Evolutionary conservation across 2,113 vertebrate species (phyloP), one percentile per base, ranked within the genome.

Genomic region (Megalops atlanticus): DNA sequence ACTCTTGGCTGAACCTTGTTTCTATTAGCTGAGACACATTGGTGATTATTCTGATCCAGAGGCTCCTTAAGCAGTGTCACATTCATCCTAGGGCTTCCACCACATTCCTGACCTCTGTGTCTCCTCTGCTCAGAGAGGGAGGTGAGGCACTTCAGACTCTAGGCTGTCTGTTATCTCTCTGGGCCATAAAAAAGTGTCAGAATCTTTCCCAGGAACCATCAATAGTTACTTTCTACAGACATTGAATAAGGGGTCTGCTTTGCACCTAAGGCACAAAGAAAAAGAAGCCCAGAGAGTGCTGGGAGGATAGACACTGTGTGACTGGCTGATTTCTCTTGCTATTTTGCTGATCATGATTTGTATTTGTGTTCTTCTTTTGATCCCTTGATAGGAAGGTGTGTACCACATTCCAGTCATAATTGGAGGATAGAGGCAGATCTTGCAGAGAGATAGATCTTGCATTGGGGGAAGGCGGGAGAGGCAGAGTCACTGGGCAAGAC

Each of bases 131-230:
- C 15, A 39, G 79, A 40, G 6, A 11, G 39, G 69, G 64, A 81
- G 88, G 83, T 49, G 31, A 71, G 71, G 81, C 78, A 86, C 85
- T 86, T 81, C 36, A 82, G 80, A 52, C 81, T 81, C 0, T 43
- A 0, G 74, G 80, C 78, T 82, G 84, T 82, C 85, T 95, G 85
- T 91, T 91, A 90, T 92, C 91, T 92, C 87, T 88, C 77, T 86
- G 82, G 92, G 93, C 87, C 89, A 84, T 84, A 86, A 81, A 82
- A 87, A 91, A 88, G 92, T 94, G 92, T 94, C 92, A 88, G 88
- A 86, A 82, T 86, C 78, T 80, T 91, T 88, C 89, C 72, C 82
- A 80, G 86, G 86, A 91, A 74, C 84, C 86, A 93, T 94, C 93
- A 94, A 86, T 2, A 78, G 15, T 36, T 81, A 27, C 36, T n/a